Percentiles rank a stretch among this genome's conserved stretches.
Conservation (phyloP, 1,140 invertebrate species). For the Carcinoscorpius rotundicauda region DNA sequence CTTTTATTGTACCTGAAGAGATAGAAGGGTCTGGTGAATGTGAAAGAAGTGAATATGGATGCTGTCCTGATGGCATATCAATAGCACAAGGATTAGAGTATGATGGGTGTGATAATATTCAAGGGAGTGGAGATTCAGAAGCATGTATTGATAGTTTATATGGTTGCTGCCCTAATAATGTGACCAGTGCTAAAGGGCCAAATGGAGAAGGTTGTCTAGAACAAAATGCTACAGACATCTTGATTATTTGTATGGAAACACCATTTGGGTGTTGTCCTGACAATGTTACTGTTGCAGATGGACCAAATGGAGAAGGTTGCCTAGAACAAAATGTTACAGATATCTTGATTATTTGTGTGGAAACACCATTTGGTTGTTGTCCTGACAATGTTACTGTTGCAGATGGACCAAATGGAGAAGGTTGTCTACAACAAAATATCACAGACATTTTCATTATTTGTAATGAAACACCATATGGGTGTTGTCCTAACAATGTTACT, state of each 20-base stretch:
- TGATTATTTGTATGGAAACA: slow-evolving; percentile 25
- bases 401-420: slow-evolving; percentile 42
- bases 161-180: slow-evolving; percentile 55
- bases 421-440: slow-evolving; percentile 49
- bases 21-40: slow-evolving; percentile 36
- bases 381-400: slow-evolving; percentile 75
- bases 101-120: slow-evolving; percentile 57
- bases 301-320: slow-evolving; percentile 58
- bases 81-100: slow-evolving; percentile 58
- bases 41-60: slow-evolving; percentile 34
- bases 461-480: slow-evolving; percentile 43
- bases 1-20: slow-evolving; percentile 36
- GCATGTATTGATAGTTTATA: slow-evolving; percentile 71
- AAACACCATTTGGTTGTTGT: slow-evolving; percentile 58
- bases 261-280: slow-evolving; percentile 64
- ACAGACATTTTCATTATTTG: slow-evolving; percentile 33
- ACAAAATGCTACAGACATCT: slow-evolving; percentile 9
- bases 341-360: slow-evolving; percentile 3
- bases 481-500: slow-evolving; percentile 59
- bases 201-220: slow-evolving; percentile 32
- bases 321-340: slow-evolving; percentile 41
- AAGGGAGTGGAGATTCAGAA: slow-evolving; percentile 69
- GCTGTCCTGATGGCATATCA: slow-evolving; percentile 77
- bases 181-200: slow-evolving; percentile 49
- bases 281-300: slow-evolving; percentile 62